Conservation (phyloP, 2,888 invertebrate species). For the Caenorhabditis drosophilae region DNA sequence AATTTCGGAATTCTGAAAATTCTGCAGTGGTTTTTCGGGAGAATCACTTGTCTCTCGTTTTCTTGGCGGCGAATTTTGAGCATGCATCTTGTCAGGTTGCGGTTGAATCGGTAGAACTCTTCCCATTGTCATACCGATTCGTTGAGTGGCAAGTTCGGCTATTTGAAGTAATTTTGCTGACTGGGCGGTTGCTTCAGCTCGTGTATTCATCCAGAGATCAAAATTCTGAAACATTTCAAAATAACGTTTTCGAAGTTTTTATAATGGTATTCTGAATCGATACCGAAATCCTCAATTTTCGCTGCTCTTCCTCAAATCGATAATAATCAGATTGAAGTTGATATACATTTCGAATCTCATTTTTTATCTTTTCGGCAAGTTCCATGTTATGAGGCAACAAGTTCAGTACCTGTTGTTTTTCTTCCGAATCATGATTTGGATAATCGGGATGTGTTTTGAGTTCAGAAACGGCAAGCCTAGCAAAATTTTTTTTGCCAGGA, state of each 20-base stretch:
- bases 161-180: not conserved
- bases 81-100: constrained; percentile 21
- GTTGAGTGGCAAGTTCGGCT: not conserved
- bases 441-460: constrained; percentile 6
- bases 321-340: constrained; percentile 27
- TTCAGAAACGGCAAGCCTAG: constrained; percentile 2
- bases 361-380: not conserved
- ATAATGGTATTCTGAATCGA: not conserved
- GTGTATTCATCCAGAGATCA: not conserved
- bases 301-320: constrained; percentile 26
- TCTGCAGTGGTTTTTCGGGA: not conserved
- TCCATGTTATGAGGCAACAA: not conserved
- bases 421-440: constrained; percentile 6
- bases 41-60: not conserved
- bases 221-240: not conserved
- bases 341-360: constrained; percentile 16
- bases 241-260: not conserved
- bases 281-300: constrained; percentile 15
- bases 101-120: constrained; percentile 8
- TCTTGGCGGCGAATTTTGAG: constrained; percentile 19
- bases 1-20: not conserved
- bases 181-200: not conserved
- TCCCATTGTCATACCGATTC: constrained; percentile 3
- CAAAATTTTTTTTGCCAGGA: too few relatives aligned
- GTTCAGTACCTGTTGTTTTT: constrained; percentile 1